Evolutionary conservation across 2,113 vertebrate genomes (phyloP).

Genomic region (Pantherophis guttatus): DNA sequence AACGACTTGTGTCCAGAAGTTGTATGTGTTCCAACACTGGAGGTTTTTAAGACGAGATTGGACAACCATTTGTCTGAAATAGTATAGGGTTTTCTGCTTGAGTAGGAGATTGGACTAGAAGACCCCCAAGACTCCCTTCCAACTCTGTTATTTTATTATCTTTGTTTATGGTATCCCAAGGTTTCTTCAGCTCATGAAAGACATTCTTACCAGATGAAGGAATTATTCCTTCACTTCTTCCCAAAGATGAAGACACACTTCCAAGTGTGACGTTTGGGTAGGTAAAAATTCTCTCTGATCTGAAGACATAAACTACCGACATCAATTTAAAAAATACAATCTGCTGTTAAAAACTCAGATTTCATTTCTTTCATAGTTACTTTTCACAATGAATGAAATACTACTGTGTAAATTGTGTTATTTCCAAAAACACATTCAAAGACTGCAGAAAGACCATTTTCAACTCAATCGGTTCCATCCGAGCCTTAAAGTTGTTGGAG

Average conservation of each 20-base stretch:
- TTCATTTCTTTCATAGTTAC: not conserved
- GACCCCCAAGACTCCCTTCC: too few relatives aligned
- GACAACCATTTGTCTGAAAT: too few relatives aligned
- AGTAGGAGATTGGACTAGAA: too few relatives aligned
- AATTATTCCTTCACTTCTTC: constrained; percentile 24
- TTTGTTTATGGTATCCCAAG: constrained; percentile 84
- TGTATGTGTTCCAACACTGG: too few relatives aligned
- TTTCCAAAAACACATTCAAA: not conserved
- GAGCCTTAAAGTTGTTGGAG: not conserved
- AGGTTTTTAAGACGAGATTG: too few relatives aligned
- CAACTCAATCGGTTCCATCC: too few relatives aligned
- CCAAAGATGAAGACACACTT: not conserved
- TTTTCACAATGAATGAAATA: not conserved
- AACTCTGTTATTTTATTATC: constrained; percentile 17
- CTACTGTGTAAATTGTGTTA: not conserved
- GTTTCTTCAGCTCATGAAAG: constrained; percentile 59
- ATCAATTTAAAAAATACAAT: not conserved
- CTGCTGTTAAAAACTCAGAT: too few relatives aligned
- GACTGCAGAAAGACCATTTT: not conserved
- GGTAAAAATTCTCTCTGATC: not conserved
- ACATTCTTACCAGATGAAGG: constrained; percentile 43
- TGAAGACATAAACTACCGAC: not conserved
- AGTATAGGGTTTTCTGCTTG: too few relatives aligned
- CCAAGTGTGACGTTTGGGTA: not conserved
- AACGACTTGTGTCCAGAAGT: too few relatives aligned